Base-by-base conservation (phyloP, 2,797 vertebrate genomes). In the Syngnathus acus region DNA sequence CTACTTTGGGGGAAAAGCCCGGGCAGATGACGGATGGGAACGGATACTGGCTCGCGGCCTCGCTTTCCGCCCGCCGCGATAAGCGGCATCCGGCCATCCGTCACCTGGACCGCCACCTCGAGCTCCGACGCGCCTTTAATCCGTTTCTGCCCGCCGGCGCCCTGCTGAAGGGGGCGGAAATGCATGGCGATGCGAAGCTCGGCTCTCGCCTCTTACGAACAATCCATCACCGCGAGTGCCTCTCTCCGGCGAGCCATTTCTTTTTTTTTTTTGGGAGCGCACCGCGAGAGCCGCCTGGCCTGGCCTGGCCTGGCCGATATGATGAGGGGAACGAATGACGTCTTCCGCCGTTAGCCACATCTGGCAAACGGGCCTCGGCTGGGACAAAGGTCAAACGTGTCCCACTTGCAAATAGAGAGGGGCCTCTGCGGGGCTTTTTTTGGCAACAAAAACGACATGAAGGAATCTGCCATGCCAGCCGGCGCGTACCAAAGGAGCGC, bases 171-270 rank as follows among this genome's bases (percentile, higher is more conserved):
- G 76, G 81, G 72, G 75, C 80, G 76, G 80, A 78, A 81, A 78
- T 79, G 84, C 82, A 32, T 32, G 26, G 26, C 26, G 26, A 32
- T 32, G 26, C 86, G 85, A 71, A 75, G 82, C 81, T 74, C 79
- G 80, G 79, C 81, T 73, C 82, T 68, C 59, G 13, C 1, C 69
- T 80, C 80, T 69, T 71, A 84, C 82, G 85, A 86, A 81, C 85
- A 76, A 89, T 89, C 84, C 85, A 88, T 89, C 88, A 88, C 81
- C 78, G 85, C 86, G 88, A 86, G 81, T 78, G 85, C 72, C 63
- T 78, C 76, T 84, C 80, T 79, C 78, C 66, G 61, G 76, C 82
- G 73, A 53, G 66, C 32, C 65, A 70, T 64, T 72, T 72, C 76
- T 70, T 65, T 76, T 81, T 75, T 78, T 77, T 80, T 70, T 65